Percentiles rank a stretch among this genome's conserved stretches.
Evolutionary conservation across 2,888 invertebrate genomes (phyloP).

Genomic region (Notocelia uddmanniana): DNA sequence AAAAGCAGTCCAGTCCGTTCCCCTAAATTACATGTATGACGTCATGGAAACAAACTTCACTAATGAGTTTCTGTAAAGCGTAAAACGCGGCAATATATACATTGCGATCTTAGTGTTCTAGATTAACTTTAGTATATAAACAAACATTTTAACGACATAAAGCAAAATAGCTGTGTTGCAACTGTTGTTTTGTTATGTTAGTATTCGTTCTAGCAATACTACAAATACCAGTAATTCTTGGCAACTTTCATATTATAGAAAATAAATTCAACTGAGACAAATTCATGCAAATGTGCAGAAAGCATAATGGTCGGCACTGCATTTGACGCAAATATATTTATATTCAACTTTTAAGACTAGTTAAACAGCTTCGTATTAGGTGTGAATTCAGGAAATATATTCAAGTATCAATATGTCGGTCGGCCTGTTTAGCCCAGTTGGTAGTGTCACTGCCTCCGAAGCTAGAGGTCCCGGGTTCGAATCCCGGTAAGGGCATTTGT

Average conservation of each 20-base stretch:
- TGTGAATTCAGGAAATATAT: neutral
- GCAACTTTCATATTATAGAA: neutral
- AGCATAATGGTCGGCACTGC: neutral
- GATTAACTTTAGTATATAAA: conserved; percentile 16
- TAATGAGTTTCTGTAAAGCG: conserved; percentile 21
- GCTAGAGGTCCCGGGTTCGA: no score
- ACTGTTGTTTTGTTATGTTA: conserved; percentile 1
- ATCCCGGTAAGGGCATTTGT: no score
- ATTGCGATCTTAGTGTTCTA: conserved; percentile 13
- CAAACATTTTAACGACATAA: conserved; percentile 19
- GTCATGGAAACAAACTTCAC: conserved; percentile 38
- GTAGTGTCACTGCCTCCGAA: no score
- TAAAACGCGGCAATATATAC: conserved; percentile 12
- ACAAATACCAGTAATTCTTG: neutral
- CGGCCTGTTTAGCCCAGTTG: no score
- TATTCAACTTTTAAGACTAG: neutral
- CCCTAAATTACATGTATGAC: conserved; percentile 22
- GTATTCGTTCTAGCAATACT: neutral
- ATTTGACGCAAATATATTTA: neutral
- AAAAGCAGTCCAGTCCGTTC: conserved; percentile 29
- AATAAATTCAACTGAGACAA: neutral
- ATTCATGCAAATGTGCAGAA: neutral
- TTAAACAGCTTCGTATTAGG: no score
- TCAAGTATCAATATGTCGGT: no score
- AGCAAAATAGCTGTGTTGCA: conserved; percentile 2